phyloP scores from a whole-genome alignment of 2,797 vertebrate species.

The Hapalemur alaotrensis region DNA sequence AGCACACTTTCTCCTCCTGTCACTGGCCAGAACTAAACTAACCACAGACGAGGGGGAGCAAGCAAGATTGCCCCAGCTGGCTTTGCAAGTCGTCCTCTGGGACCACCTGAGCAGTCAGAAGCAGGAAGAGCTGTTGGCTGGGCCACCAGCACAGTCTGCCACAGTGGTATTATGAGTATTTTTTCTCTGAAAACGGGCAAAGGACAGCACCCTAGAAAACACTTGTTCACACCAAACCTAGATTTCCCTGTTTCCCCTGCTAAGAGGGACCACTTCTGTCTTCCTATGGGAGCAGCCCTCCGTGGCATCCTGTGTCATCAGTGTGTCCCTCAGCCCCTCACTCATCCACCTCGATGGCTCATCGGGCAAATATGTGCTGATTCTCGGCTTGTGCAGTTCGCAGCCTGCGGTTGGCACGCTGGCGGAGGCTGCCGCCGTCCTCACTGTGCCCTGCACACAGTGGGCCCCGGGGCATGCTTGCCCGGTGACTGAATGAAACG shows the following conservation, averaged over 20 bases:
- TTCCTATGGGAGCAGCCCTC: background rate
- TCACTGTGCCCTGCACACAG: background rate
- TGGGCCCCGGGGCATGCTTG: background rate
- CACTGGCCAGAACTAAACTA: background rate
- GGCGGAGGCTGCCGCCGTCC: rapidly evolving
- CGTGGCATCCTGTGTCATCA: background rate
- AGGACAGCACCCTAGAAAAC: background rate
- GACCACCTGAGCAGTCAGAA: background rate
- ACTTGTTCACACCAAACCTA: background rate
- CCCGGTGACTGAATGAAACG: background rate
- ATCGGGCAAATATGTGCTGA: background rate
- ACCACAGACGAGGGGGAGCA: background rate
- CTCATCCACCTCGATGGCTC: background rate
- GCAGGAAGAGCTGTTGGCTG: background rate
- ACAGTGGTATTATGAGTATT: too few relatives aligned
- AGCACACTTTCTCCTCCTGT: background rate
- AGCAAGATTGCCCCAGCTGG: background rate
- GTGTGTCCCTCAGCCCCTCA: rapidly evolving
- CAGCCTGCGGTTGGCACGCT: background rate
- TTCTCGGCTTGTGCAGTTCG: background rate
- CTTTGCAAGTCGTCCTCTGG: background rate
- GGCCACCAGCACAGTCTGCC: background rate
- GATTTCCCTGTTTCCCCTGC: background rate
- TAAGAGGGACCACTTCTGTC: rapidly evolving
- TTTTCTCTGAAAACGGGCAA: background rate